Conservation (phyloP, 2,113 vertebrate genomes). For the Paramisgurnus dabryanus region DNA sequence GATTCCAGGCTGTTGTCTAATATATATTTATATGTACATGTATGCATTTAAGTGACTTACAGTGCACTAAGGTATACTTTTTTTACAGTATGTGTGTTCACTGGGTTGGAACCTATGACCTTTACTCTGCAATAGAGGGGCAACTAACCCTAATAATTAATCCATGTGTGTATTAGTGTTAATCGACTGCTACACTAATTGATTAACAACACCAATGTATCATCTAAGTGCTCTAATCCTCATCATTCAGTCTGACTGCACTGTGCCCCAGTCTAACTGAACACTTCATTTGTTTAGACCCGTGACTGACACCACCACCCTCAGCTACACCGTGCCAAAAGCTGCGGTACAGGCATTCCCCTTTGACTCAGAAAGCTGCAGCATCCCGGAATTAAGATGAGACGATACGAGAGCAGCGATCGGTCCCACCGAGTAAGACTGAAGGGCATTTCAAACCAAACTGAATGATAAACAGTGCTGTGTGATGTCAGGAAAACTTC, state of each 20-base stretch:
- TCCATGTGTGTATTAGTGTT: too few species aligned
- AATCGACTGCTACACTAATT: too few species aligned
- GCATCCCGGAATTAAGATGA: conserved; percentile 25
- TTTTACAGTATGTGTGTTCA: too few species aligned
- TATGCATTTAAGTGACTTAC: too few species aligned
- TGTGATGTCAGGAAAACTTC: conserved; percentile 1
- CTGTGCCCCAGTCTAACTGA: neutral
- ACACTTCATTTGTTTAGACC: neutral
- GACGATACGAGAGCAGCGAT: neutral
- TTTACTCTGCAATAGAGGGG: too few species aligned
- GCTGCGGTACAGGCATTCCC: neutral
- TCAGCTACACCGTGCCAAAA: neutral
- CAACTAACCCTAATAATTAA: too few species aligned
- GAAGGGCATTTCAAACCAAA: neutral
- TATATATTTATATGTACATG: too few species aligned
- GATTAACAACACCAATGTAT: too few species aligned
- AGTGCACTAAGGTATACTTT: too few species aligned
- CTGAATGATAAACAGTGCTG: neutral
- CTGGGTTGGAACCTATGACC: too few species aligned
- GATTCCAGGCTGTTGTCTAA: too few species aligned
- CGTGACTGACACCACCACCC: neutral
- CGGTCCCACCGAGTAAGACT: neutral
- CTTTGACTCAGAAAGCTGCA: conserved; percentile 13
- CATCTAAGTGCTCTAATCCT: neutral
- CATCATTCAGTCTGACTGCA: neutral